Evolutionary conservation across 2,888 invertebrate genomes (phyloP), one percentile per base, ranked within the genome.

Genomic region (Drosophila hamatofila): DNA sequence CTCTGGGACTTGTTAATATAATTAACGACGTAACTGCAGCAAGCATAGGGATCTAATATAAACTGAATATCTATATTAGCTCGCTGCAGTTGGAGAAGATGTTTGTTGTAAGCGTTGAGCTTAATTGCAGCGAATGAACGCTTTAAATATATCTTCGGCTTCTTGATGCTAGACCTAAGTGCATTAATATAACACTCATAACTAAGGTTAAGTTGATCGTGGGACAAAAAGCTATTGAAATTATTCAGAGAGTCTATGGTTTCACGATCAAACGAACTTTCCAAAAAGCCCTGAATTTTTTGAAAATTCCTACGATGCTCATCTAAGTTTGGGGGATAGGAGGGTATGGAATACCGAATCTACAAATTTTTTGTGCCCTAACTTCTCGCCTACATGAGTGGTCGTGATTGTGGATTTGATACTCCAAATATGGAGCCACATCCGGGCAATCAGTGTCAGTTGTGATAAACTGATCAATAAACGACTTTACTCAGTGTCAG

Each of bases 1-100:
- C 27, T 41, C 18, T 55, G 27, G 6, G 27, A 41, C 27, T 55
- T 55, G 2, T 55, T 55, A 27, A 27, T 55, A 18, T 54, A 54
- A 25, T 54, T 54, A 18, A 39, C 37, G 6, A 54, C 39, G 3
- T 27, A 54, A 3, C 54, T 39, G n/a, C 39, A 54, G n/a, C n/a
- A 39, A n/a, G 39, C 54, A 41, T 41, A 27, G 4, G 39, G 27
- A 27, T 27, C 39, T 55, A 27, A 41, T 18, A 41, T 41, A 25
- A 41, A 27, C 39, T 55, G n/a, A 41, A 55, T 55, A 7, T 39
- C 7, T n/a, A 39, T 39, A 8, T 25, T 39, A 12, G 54, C 23
- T 35, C 51, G 33, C 51, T 51, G 51, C 14, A 44, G 18, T 21
- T 18, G 42, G 5, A 42, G 42, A 14, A 44, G 14, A 44, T n/a